Base-by-base conservation (phyloP, 30 jellyfish, hydroid and myxozoan species). In the Aurelia aurita region DNA sequence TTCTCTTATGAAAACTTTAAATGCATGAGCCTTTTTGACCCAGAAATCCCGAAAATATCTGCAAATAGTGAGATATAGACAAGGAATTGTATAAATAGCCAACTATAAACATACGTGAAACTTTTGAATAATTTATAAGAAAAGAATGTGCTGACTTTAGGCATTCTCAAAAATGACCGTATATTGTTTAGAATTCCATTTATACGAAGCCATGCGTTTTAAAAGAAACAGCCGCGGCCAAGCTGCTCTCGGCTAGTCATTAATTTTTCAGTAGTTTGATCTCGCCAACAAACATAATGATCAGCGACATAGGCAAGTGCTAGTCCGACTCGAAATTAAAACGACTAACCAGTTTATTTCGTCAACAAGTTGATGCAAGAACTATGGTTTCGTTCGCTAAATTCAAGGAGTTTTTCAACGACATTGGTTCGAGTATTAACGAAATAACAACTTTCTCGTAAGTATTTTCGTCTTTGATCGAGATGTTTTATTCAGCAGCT, bases 381-480 rank as follows among this genome's bases (percentile, higher is more conserved):
- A 79, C 29, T 34, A 85, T 91, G 96, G 90, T 74, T 46, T 93
- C 96, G 69, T 79, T 91, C 35, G 96, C 92, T 43, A 91, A 91
- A 80, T 84, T 91, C 60, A 91, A 91, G 57, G 98, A 91, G 54
- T 91, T 91, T 62, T 85, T 91, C 84, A 91, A 80, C 85, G 98
- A 91, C 74, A 93, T 91, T 68, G 96, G 98, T 25, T 85, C 94
- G 66, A 91, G 96, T 27, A 91, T 91, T 49, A 79, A 91, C 55
- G 98, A 85, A 72, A 85, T 91, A 68, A 93, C 98, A 43, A 77
- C 96, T 19, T 77, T 91, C 35, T 93, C 98, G 98, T 91, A 80
- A 91, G 98, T 89, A 72, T 54, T 13, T 62, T 75, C 69, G 34
- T 76, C 83, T 32, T 66, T 64, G 77, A 20, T 61, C 68, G 81